Percentiles rank a stretch among this genome's conserved stretches.
Evolutionary conservation across 2,113 vertebrate genomes (phyloP).

Genomic region (Motacilla alba): DNA sequence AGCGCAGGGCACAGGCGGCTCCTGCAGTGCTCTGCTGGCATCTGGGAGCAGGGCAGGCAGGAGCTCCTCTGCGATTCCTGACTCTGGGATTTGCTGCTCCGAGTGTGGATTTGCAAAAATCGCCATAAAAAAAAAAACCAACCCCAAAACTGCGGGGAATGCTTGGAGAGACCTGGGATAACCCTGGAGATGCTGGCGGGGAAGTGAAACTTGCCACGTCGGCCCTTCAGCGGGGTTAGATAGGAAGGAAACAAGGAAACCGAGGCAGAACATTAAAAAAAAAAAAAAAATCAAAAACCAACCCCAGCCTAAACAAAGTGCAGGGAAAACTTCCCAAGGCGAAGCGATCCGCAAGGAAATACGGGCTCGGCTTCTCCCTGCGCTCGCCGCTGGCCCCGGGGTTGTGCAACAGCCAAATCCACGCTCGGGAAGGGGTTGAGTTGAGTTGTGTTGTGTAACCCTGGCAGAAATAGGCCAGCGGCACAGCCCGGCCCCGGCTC

Average conservation of each 20-base stretch:
- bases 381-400: neutral
- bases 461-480: conserved; percentile 4
- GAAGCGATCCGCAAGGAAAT: neutral
- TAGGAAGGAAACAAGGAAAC: conserved; percentile 3
- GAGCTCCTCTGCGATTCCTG: neutral
- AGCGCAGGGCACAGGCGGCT: neutral
- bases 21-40: neutral
- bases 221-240: neutral
- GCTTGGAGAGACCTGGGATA: neutral
- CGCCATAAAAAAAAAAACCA: too few species aligned
- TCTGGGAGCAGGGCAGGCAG: neutral
- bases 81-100: neutral
- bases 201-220: neutral
- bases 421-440: neutral
- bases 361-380: neutral
- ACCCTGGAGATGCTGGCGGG: rapidly evolving
- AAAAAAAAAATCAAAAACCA: neutral
- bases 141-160: rapidly evolving
- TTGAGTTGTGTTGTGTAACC: conserved; percentile 49
- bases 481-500: neutral
- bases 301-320: neutral
- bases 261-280: neutral
- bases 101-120: neutral
- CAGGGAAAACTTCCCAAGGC: neutral
- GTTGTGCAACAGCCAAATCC: conserved; percentile 26